Evolutionary conservation across 2,113 vertebrate genomes (phyloP).

Genomic region (Chloroceryle aenea): DNA sequence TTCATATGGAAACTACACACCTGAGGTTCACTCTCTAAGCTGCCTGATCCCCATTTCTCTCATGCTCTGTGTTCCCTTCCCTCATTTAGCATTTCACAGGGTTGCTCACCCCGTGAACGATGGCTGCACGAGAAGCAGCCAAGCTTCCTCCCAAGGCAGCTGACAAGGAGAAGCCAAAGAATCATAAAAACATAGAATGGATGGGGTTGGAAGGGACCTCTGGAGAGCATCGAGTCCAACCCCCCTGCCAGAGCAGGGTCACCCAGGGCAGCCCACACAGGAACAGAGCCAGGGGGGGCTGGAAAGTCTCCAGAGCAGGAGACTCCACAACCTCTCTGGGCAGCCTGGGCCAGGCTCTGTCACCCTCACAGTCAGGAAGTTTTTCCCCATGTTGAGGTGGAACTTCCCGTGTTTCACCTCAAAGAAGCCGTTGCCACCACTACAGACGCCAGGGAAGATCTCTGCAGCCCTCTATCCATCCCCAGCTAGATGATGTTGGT

Average conservation of each 20-base stretch:
- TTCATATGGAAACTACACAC: background rate
- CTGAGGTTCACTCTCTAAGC: background rate
- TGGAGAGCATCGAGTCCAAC: no score
- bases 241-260: no score
- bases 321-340: no score
- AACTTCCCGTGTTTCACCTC: no score
- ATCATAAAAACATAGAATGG: background rate
- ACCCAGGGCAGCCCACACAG: no score
- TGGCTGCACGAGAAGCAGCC: background rate
- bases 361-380: no score
- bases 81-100: background rate
- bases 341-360: no score
- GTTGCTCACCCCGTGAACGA: fast-evolving
- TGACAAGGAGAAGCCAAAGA: background rate
- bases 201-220: no score
- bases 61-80: background rate
- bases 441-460: background rate
- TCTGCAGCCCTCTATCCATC: background rate
- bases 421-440: background rate
- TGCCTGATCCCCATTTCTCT: background rate
- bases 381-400: no score
- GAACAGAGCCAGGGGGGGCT: no score
- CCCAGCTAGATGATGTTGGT: background rate
- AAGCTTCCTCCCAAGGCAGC: background rate
- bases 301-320: no score